Base-by-base conservation (phyloP, 2,888 invertebrate species). In the Epinotia ramella region DNA sequence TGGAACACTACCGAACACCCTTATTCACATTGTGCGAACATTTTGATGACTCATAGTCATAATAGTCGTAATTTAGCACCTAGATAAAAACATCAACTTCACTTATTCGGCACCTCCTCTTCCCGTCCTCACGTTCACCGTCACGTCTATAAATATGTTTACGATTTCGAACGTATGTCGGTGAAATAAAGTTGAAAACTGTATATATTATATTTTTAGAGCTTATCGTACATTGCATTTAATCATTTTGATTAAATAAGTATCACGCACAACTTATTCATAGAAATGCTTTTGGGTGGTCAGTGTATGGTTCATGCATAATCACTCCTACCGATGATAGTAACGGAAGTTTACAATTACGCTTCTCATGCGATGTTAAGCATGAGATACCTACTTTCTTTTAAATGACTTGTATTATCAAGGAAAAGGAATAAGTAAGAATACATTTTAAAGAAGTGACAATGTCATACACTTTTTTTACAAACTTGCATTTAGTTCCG, bases 281-380 rank as follows among this genome's bases (percentile, higher is more conserved):
- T 68, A 65, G 57, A 66, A 73, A 68, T 74, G 16, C 59, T 77
- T 81, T 77, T 81, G 82, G 79, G 16, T 78, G 82, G 84, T 78
- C 82, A 79, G 79, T 79, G n/a, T n/a, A n/a, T n/a, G 81, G 81
- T 77, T 79, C 83, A 78, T 80, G 81, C 82, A 80, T 80, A 76
- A 83, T 83, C 83, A 81, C 77, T 80, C 77, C 80, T 81, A 85
- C 81, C 77, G 83, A 79, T 80, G 70, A 73, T 67, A 77, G 72
- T 46, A 73, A 71, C 79, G 73, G 78, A 80, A 84, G 81, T 81
- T 79, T 81, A 80, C 79, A 75, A 78, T 73, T 49, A 76, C 59
- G 46, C 46, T 60, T 40, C 66, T 71, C 77, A 78, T 78, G 77
- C 77, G 62, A 76, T 71, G 46, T 68, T 74, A 72, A 66, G 68